Evolutionary conservation across 2,113 vertebrate species (phyloP).

Genomic region (Copsychus sechellarum): DNA sequence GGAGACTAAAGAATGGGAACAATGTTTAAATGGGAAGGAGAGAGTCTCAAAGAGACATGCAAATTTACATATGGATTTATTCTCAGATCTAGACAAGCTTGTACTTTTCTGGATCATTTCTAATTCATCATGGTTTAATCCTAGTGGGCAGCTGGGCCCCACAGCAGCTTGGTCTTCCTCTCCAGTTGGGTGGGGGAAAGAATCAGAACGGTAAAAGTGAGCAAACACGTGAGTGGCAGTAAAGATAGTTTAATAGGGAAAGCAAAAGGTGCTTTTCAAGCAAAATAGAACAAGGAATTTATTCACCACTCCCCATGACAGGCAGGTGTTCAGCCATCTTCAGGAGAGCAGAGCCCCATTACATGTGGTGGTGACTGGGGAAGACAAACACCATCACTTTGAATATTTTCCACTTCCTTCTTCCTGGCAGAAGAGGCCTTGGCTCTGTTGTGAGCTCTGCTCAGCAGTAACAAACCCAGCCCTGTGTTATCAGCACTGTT

Average conservation of each 20-base stretch:
- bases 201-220: background rate
- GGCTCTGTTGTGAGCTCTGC: background rate
- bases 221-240: background rate
- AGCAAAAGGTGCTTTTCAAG: background rate
- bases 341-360: background rate
- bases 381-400: rapidly evolving
- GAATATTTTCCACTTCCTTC: rapidly evolving
- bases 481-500: background rate
- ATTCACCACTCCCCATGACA: rapidly evolving
- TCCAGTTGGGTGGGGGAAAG: background rate
- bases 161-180: background rate
- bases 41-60: background rate
- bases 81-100: background rate
- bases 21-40: background rate
- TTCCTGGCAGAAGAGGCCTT: background rate
- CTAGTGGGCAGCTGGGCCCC: background rate
- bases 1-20: background rate
- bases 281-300: background rate
- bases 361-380: rapidly evolving
- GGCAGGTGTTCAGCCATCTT: background rate
- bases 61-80: background rate
- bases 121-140: background rate
- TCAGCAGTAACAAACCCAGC: background rate
- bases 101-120: background rate
- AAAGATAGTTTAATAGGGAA: background rate